Evolutionary conservation across 2,888 invertebrate genomes (phyloP).

Genomic region (Choreutis nemorana): DNA sequence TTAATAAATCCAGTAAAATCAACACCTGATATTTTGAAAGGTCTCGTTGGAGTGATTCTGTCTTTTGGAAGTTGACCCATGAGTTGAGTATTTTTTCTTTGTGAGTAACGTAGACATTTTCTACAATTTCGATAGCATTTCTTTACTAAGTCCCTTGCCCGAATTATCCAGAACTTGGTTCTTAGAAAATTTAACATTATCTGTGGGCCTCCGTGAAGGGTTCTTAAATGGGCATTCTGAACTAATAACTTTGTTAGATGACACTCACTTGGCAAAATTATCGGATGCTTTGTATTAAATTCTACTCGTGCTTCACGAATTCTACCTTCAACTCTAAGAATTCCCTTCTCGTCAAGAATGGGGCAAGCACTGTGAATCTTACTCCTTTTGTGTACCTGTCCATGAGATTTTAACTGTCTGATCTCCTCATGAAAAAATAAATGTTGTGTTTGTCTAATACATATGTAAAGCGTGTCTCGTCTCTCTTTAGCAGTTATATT

Average conservation of each 20-base stretch:
- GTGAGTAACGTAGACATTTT: neutral
- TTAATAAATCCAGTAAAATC: slow-evolving; percentile 7
- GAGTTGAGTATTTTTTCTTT: slow-evolving; percentile 1
- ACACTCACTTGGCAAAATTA: slow-evolving; percentile 10
- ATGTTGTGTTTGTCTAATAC: slow-evolving; percentile 9
- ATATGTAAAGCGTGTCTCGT: slow-evolving; percentile 7
- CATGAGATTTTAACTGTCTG: slow-evolving; percentile 3
- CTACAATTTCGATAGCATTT: slow-evolving; percentile 2
- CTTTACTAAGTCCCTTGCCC: slow-evolving; percentile 2
- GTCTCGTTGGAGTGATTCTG: slow-evolving; percentile 4
- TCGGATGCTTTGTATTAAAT: slow-evolving; percentile 13
- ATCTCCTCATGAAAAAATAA: slow-evolving; percentile 6
- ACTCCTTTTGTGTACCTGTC: slow-evolving; percentile 3
- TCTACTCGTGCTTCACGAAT: slow-evolving; percentile 8
- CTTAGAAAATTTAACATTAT: slow-evolving; percentile 6
- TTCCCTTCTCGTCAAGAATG: slow-evolving; percentile 10
- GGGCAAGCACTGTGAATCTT: slow-evolving; percentile 8
- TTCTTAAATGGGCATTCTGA: slow-evolving; percentile 8
- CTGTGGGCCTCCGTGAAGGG: slow-evolving; percentile 9
- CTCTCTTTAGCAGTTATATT: slow-evolving; percentile 4
- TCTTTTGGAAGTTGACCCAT: slow-evolving; percentile 5
- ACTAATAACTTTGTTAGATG: slow-evolving; percentile 11
- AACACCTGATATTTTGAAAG: slow-evolving; percentile 6
- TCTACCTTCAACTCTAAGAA: slow-evolving; percentile 16
- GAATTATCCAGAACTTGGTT: slow-evolving; percentile 5